Conservation (phyloP, 2,888 invertebrate genomes). For the Nomada fucata region DNA sequence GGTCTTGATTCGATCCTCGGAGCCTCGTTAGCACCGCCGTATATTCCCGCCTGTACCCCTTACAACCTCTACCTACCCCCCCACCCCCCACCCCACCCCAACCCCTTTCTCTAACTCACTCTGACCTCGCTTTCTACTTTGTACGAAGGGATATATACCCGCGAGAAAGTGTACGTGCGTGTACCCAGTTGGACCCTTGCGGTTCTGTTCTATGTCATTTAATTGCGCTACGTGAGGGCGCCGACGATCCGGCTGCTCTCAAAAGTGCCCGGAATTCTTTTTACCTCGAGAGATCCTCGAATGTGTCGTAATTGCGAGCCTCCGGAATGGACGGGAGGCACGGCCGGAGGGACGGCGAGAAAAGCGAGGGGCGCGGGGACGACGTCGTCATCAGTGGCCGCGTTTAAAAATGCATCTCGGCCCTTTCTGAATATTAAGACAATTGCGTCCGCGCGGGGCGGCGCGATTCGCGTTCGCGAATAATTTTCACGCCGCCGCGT, state of each 20-base stretch:
- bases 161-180: slow-evolving; percentile 51
- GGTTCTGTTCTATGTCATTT: slow-evolving; percentile 64
- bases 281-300: slow-evolving; percentile 55
- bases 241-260: slow-evolving; percentile 41
- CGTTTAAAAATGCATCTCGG: slow-evolving; percentile 53
- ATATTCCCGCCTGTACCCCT: slow-evolving; percentile 40
- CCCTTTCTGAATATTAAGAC: slow-evolving; percentile 54
- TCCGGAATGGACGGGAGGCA: not conserved
- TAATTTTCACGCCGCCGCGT: slow-evolving; percentile 17
- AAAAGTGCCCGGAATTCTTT: slow-evolving; percentile 51
- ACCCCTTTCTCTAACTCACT: not conserved
- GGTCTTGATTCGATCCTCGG: slow-evolving; percentile 77
- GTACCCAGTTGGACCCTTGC: slow-evolving; percentile 55
- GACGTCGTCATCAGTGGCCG: slow-evolving; percentile 16
- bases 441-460: slow-evolving; percentile 29
- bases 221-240: slow-evolving; percentile 61
- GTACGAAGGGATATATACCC: slow-evolving; percentile 1
- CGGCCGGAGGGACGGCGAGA: not conserved
- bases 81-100: not conserved
- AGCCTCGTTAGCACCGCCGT: slow-evolving; percentile 74
- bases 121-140: slow-evolving; percentile 34
- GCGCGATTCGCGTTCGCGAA: slow-evolving; percentile 24
- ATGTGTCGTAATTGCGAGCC: slow-evolving; percentile 58
- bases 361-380: not conserved
- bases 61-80: too few relatives aligned